Percentiles rank a stretch among this genome's conserved stretches.
Conservation (phyloP, 1,140 invertebrate genomes). For the Holcopasites calliopsidis region DNA sequence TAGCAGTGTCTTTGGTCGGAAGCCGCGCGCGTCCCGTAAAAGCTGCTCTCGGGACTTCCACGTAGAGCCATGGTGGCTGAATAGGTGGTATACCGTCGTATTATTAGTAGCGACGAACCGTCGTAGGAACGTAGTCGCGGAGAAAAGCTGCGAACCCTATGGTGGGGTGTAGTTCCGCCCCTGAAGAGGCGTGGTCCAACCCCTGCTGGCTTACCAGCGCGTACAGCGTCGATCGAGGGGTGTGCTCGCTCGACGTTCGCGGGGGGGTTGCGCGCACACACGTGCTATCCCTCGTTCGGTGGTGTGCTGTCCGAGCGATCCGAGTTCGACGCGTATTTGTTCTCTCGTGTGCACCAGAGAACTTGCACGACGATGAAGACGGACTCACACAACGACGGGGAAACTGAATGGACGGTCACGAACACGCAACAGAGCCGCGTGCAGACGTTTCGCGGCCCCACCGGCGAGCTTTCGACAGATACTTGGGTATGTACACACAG, state of each 20-base stretch:
- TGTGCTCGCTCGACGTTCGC: constrained; percentile 30
- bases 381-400: too few species aligned
- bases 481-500: constrained; percentile 71
- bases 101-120: constrained; percentile 71
- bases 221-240: constrained; percentile 51
- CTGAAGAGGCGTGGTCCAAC: constrained; percentile 66
- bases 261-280: constrained; percentile 60
- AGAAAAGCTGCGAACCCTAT: constrained; percentile 22
- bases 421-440: constrained; percentile 55
- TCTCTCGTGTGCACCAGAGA: constrained; percentile 16
- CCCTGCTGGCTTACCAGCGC: constrained; percentile 56
- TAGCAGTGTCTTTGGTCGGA: constrained; percentile 58
- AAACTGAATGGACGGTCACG: constrained; percentile 58
- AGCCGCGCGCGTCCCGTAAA: constrained; percentile 69
- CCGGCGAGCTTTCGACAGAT: constrained; percentile 67
- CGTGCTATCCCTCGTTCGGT: constrained; percentile 45
- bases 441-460: constrained; percentile 60
- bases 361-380: constrained; percentile 16
- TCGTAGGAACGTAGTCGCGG: constrained; percentile 38
- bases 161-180: constrained; percentile 71
- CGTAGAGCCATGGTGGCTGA: constrained; percentile 75
- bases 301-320: constrained; percentile 15
- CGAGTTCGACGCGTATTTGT: constrained; percentile 10
- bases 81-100: constrained; percentile 75
- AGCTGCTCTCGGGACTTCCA: constrained; percentile 53